Evolutionary conservation across 2,113 vertebrate species (phyloP).

Genomic region (Tiliqua scincoides): DNA sequence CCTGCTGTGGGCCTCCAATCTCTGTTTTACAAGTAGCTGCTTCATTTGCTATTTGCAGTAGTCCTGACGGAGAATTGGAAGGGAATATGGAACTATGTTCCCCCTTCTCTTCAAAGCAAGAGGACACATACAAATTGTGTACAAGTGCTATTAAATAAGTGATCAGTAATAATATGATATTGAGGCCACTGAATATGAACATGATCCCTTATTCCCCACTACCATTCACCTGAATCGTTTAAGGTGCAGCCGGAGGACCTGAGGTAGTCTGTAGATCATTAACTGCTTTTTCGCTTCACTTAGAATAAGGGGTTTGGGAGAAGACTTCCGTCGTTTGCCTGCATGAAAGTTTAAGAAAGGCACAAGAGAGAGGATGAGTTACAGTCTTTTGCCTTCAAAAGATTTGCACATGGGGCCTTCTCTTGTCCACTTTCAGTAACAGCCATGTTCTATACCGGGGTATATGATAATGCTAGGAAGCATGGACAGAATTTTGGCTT

Average conservation of each 20-base stretch:
- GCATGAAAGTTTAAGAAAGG: constrained; percentile 38
- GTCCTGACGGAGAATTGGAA: background rate
- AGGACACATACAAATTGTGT: background rate
- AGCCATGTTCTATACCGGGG: background rate
- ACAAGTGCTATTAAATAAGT: rapidly evolving
- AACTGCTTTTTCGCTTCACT: constrained; percentile 98
- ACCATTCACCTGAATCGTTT: constrained; percentile 98
- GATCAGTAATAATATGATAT: background rate
- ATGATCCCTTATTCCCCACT: constrained; percentile 42
- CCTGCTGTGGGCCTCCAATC: background rate
- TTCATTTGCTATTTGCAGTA: background rate
- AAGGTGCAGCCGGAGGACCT: constrained; percentile 99
- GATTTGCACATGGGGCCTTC: background rate
- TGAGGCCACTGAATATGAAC: background rate
- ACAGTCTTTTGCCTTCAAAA: background rate
- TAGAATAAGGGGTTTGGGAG: constrained; percentile 93
- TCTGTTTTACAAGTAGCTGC: background rate
- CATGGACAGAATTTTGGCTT: background rate
- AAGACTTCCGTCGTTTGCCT: constrained; percentile 94
- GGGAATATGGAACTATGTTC: background rate
- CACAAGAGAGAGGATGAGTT: constrained; percentile 30
- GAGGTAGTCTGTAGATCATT: constrained; percentile 99
- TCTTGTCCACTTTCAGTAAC: background rate
- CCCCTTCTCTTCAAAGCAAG: rapidly evolving
- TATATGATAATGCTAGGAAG: background rate